Evolutionary conservation across 1,140 invertebrate species (phyloP).

Genomic region (Drosophila mauritiana): DNA sequence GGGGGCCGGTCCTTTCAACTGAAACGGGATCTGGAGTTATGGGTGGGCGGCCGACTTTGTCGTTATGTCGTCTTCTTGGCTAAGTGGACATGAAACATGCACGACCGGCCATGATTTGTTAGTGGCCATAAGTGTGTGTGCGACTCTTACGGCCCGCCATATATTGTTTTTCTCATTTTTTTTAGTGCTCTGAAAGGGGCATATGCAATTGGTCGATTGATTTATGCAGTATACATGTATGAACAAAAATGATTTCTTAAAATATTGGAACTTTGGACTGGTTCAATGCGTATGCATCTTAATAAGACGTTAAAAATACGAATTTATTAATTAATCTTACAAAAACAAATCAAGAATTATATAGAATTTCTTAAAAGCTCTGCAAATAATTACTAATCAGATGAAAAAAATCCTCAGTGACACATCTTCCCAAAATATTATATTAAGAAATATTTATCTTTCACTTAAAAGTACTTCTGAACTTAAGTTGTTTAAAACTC

Average conservation of each 20-base stretch:
- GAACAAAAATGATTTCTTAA: not conserved
- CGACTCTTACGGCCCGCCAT: slow-evolving; percentile 10
- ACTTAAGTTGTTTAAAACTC: too few species aligned
- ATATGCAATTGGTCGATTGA: slow-evolving; percentile 54
- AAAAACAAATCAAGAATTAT: not conserved
- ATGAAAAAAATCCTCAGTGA: too few species aligned
- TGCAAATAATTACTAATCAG: too few species aligned
- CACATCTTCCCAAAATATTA: too few species aligned
- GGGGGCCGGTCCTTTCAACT: not conserved
- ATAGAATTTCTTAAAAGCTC: too few species aligned
- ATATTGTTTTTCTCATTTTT: slow-evolving; percentile 27
- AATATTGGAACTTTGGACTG: not conserved
- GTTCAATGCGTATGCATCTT: not conserved
- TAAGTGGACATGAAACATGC: slow-evolving; percentile 82
- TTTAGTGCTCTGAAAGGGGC: slow-evolving; percentile 9
- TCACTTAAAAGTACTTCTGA: too few species aligned
- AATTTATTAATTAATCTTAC: not conserved
- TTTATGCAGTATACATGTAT: slow-evolving; percentile 27
- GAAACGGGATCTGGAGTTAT: slow-evolving; percentile 39
- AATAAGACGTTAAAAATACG: not conserved
- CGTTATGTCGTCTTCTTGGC: slow-evolving; percentile 67
- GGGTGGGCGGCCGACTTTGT: slow-evolving; percentile 34
- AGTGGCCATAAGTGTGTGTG: slow-evolving; percentile 22
- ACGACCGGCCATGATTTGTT: slow-evolving; percentile 63
- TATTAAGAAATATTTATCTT: too few species aligned